Percentiles rank a stretch among this genome's conserved stretches.
Conservation (phyloP, 1,140 invertebrate species). For the Diorhabda carinulata region DNA sequence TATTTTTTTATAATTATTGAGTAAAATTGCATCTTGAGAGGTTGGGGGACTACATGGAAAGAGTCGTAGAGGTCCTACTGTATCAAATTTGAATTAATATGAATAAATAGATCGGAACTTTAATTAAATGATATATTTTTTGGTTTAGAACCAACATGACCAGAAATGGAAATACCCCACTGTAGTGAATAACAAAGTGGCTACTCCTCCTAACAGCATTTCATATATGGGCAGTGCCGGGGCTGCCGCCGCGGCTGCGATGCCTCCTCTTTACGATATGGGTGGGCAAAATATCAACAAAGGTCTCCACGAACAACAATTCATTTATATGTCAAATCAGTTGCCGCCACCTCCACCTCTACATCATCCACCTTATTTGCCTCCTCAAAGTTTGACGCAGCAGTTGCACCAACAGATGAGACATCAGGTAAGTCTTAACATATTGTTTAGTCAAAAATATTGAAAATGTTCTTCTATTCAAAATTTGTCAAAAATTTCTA, state of each 20-base stretch:
- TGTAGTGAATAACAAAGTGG: slow-evolving; percentile 46
- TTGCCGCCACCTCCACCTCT: slow-evolving; percentile 55
- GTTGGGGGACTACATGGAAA: too few species aligned
- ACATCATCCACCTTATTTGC: slow-evolving; percentile 17
- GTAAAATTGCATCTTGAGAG: too few species aligned
- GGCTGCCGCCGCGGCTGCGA: slow-evolving; percentile 49
- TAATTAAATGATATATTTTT: slow-evolving; percentile 20
- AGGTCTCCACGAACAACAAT: slow-evolving; percentile 59
- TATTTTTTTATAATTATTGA: too few species aligned
- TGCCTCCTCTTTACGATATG: slow-evolving; percentile 53
- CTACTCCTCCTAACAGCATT: slow-evolving; percentile 57
- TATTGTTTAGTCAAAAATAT: too few species aligned
- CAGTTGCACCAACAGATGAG: slow-evolving; percentile 56
- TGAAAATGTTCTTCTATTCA: too few species aligned
- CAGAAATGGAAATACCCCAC: slow-evolving; percentile 64
- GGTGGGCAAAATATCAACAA: slow-evolving; percentile 50
- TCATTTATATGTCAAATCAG: slow-evolving; percentile 62
- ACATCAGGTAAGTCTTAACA: slow-evolving; percentile 42
- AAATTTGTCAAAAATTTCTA: too few species aligned
- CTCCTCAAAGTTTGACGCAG: slow-evolving; percentile 57
- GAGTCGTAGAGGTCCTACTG: too few species aligned
- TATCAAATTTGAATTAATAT: too few species aligned
- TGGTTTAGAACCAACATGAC: slow-evolving; percentile 57
- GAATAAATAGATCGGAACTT: too few species aligned
- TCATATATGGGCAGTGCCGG: slow-evolving; percentile 49